Conservation (phyloP, 1,140 invertebrate genomes). For the Leptoteleia sp. region DNA sequence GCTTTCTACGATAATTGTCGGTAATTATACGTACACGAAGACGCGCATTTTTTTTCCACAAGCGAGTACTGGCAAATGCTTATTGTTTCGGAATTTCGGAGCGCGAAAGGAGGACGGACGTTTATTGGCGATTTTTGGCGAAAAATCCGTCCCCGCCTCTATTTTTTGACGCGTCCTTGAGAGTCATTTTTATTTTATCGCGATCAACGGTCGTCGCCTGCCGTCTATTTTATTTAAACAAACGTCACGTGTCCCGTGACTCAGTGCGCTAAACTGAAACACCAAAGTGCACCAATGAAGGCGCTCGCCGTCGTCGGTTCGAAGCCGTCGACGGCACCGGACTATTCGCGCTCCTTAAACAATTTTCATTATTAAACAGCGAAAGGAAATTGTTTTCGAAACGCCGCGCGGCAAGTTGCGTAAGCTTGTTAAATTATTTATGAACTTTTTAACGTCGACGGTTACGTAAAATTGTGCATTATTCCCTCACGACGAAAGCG, state of each 20-base stretch:
- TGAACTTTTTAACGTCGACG: conserved; percentile 5
- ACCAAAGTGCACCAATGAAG: conserved; percentile 52
- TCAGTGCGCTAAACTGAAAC: conserved; percentile 43
- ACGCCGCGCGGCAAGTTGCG: conserved; percentile 22
- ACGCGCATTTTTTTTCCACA: no score
- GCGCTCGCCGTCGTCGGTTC: conserved; percentile 20
- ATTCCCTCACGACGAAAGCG: neutral
- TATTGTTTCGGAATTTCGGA: no score
- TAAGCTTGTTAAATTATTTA: conserved; percentile 31
- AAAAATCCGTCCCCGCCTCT: neutral
- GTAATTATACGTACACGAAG: no score
- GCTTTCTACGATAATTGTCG: no score
- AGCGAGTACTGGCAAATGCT: no score
- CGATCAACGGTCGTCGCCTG: conserved; percentile 56
- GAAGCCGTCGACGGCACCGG: conserved; percentile 1
- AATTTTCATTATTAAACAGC: conserved; percentile 23
- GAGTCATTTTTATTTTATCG: conserved; percentile 64
- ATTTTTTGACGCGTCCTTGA: conserved; percentile 13
- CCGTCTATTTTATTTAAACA: conserved; percentile 73
- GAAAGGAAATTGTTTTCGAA: conserved; percentile 42
- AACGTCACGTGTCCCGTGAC: conserved; percentile 70
- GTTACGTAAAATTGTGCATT: conserved; percentile 23
- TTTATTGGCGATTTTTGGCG: neutral
- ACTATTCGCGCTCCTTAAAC: conserved; percentile 44
- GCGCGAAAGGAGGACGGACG: no score